Evolutionary conservation across 1,140 invertebrate genomes (phyloP), one percentile per base, ranked within the genome.

Genomic region (Formica selysi): DNA sequence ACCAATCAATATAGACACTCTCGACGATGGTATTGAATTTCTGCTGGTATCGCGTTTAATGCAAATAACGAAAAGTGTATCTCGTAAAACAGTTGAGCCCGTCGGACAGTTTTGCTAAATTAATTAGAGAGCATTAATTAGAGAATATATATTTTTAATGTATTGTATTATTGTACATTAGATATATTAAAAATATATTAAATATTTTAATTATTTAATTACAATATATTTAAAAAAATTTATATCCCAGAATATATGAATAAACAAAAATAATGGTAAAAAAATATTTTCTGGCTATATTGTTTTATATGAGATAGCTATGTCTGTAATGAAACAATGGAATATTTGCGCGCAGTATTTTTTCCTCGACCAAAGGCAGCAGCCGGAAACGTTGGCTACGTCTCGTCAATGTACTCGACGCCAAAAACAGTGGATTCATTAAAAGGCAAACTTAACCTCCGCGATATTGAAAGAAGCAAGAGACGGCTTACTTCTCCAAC

Each of bases 381-480:
- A 29, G 10, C 36, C 44, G 16, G 38, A 65, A 41, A 65, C 44
- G 36, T 29, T 16, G 22, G n/a, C 65, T 54, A 32, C 54, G 76
- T 79, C 32, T 79, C 32, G 44, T 80, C 64, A 22, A 80, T 71
- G 19, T 80, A 71, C 32, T 71, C 76, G 65, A 57, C 22, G 51
- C 22, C 22, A 62, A 51, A 84, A 91, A 90, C 85, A 90, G 83
- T 71, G 80, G 71, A 84, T 86, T 85, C 90, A 89, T 90, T 90
- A 91, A 89, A 74, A 74, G 80, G 80, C 68, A 80, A 78, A 65
- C 61, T 79, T 64, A 80, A 83, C 54, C 67, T 84, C 74, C 76
- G 84, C 84, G 51, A 88, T 83, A 86, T 76, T 83, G 22, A 85
- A 79, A 78, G 78, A 84, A 41, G 41, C 80, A 84, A 76, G 41